Evolutionary conservation across 1,140 invertebrate species (phyloP), one percentile per base, ranked within the genome.

Genomic region (Cotesia vestalis): DNA sequence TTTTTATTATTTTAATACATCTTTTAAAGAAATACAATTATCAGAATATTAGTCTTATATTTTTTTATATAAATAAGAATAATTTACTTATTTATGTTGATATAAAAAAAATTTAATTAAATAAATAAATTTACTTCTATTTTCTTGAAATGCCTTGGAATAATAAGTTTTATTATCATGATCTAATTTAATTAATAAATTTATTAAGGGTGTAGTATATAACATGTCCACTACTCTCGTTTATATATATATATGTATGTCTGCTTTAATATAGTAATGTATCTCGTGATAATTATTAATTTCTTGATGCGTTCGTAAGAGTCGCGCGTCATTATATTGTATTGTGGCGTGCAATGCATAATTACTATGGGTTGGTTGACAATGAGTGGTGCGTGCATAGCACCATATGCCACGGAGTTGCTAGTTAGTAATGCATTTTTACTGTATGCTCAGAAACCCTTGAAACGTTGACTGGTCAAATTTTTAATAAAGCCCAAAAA

Each of bases 221-320:
- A 46, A 60, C 38, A 46, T 46, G 62, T 70, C 36, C 2, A 63
- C 12, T 53, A 27, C 52, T 73, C 66, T 66, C 52, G 40, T 59
- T 78, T 82, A 80, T 82, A 75, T 76, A 78, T 60, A 73, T 55
- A 17, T 55, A 17, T 55, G 53, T 55, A 3, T 55, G 53, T 55
- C 5, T 55, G 3, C n/a, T 55, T 9, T 55, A 55, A 20, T 55
- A 73, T 76, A 74, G 78, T 71, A 66, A 72, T 75, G 75, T 73
- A 76, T 81, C 79, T 82, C 75, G 76, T 75, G 75, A 79, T 86
- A 83, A 86, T 85, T 85, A 86, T 85, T 86, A 86, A 86, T 86
- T 85, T 85, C 82, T 84, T 86, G 85, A 87, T 87, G 85, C 77
- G 83, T 76, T 77, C 74, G 72, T 80, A 83, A 83, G 79, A 85